Base-by-base conservation (phyloP, 2,797 vertebrate genomes). In the Myiotriccus ornatus region DNA sequence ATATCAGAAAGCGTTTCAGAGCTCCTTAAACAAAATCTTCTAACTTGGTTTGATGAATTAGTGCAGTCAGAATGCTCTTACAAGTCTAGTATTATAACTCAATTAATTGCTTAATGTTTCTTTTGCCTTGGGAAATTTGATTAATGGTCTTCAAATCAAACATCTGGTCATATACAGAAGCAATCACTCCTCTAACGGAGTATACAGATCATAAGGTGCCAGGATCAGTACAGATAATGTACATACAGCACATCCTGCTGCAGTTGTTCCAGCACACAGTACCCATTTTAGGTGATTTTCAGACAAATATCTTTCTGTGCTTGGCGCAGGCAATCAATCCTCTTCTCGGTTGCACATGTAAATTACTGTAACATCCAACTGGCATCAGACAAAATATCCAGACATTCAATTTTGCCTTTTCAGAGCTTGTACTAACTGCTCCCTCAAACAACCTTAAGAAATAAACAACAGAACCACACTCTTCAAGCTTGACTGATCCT, bases 41-140 rank as follows among this genome's bases (percentile, higher is more conserved):
- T 82, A 90, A 12, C 41, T 39, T 70, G 67, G 25, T 35, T 87
- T 92, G 71, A 95, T 95, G 79, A 95, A 96, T 96, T 91, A 83
- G 41, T 39, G 28, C 83, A 74, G 70, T 76, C 57, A 85, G 80
- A 84, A 60, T 3, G 18, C 50, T 92, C 78, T 85, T 91, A 56
- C 50, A 84, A 91, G 89, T 47, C 67, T 44, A 37, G 68, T 32
- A 50, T 78, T 91, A 59, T 49, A 70, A 84, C 84, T 90, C 81
- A 84, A 91, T 92, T 95, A 92, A 94, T 88, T 91, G 43, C 23
- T 37, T 87, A 73, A 80, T 84, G 68, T 85, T 89, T 94, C 73
- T 79, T 91, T 87, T 94, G 86, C 91, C 77, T 84, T 87, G 78
- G 78, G 87, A 96, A 84, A 91, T 92, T 75, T 94, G 87, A 93